Conservation (phyloP, 2,797 vertebrate genomes). For the Sebastes itinus region DNA sequence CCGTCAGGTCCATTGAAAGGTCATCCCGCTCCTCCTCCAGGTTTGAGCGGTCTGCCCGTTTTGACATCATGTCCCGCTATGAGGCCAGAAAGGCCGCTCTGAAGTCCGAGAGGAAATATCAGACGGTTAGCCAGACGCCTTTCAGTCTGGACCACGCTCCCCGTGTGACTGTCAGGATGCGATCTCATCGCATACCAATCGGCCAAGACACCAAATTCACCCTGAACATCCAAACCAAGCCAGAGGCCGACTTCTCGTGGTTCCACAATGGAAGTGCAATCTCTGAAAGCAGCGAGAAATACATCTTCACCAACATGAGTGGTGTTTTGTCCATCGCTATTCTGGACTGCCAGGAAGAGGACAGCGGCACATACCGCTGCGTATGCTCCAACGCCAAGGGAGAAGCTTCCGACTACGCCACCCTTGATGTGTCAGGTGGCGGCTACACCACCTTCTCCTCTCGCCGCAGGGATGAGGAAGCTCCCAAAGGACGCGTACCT, state of each 20-base stretch:
- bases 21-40: slow-evolving; percentile 91
- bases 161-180: slow-evolving; percentile 96
- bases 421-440: slow-evolving; percentile 92
- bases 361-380: slow-evolving; percentile 95
- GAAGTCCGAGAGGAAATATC: slow-evolving; percentile 95
- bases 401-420: slow-evolving; percentile 96
- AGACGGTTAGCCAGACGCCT: slow-evolving; percentile 94
- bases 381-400: slow-evolving; percentile 94
- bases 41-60: slow-evolving; percentile 96
- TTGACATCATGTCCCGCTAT: slow-evolving; percentile 99
- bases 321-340: slow-evolving; percentile 94
- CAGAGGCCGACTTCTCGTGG: slow-evolving; percentile 92
- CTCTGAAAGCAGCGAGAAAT: slow-evolving; percentile 89
- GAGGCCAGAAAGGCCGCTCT: slow-evolving; percentile 97
- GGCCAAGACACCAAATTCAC: slow-evolving; percentile 96
- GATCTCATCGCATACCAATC: slow-evolving; percentile 92
- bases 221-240: slow-evolving; percentile 95
- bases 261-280: slow-evolving; percentile 92
- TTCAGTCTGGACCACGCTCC: slow-evolving; percentile 96
- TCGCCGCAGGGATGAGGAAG: slow-evolving; percentile 90
- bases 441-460: slow-evolving; percentile 93
- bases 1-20: slow-evolving; percentile 90
- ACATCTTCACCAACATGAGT: slow-evolving; percentile 90
- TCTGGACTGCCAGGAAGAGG: slow-evolving; percentile 91
- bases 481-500: slow-evolving; percentile 86